phyloP scores from a whole-genome alignment of 2,113 vertebrate genomes.

The Baryphthengus martii region DNA sequence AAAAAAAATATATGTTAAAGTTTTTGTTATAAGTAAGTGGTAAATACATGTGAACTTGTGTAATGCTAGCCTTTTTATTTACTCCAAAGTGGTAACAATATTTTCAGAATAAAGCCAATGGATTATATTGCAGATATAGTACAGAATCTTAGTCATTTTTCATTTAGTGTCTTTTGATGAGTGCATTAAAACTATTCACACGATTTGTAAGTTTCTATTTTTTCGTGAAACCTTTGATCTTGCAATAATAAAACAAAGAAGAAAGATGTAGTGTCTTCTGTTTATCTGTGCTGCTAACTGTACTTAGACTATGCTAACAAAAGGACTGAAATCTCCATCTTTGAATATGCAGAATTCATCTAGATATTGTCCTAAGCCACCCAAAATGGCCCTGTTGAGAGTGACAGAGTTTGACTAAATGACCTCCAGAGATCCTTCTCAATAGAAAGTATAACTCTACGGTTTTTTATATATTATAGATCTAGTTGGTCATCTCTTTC shows the following conservation, averaged over 20 bases:
- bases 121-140: constrained; percentile 65
- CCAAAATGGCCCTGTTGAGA: neutral
- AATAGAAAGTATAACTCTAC: neutral
- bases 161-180: constrained; percentile 67
- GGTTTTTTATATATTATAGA: neutral
- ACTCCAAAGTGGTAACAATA: constrained; percentile 72
- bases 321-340: neutral
- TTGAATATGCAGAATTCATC: neutral
- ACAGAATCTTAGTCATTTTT: constrained; percentile 64
- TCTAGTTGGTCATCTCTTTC: neutral
- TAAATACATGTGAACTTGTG: constrained; percentile 71
- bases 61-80: constrained; percentile 72
- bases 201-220: constrained; percentile 77
- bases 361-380: neutral
- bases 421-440: neutral
- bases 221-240: constrained; percentile 72
- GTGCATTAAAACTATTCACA: constrained; percentile 69
- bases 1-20: constrained; percentile 43
- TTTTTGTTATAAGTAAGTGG: constrained; percentile 66
- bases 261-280: constrained; percentile 19
- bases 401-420: neutral
- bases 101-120: constrained; percentile 75
- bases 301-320: neutral
- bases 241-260: constrained; percentile 69
- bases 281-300: neutral